Percentiles rank a stretch among this genome's conserved stretches.
phyloP scores from a whole-genome alignment of 2,797 vertebrate species.

The Argya squamiceps region DNA sequence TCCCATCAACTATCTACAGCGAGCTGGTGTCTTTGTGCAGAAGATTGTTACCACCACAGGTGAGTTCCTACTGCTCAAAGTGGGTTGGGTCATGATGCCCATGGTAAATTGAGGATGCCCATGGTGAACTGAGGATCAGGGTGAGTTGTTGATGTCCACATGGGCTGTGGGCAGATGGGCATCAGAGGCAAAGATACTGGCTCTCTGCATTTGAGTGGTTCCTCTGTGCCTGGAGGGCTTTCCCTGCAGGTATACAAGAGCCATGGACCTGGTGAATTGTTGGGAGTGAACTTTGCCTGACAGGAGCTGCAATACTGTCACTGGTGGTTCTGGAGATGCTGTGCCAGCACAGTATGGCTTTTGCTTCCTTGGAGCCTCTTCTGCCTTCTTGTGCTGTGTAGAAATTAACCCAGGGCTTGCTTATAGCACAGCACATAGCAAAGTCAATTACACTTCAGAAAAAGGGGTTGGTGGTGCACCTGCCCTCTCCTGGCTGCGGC shows the following conservation, averaged over 20 bases:
- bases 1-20: slow-evolving; percentile 94
- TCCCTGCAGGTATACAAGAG: neutral
- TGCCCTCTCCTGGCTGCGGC: neutral
- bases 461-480: neutral
- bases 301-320: fast-evolving
- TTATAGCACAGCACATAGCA: neutral
- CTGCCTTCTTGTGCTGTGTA: neutral
- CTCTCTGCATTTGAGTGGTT: neutral
- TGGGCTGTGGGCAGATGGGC: neutral
- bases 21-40: slow-evolving; percentile 95
- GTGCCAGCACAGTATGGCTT: neutral
- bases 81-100: neutral
- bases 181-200: neutral
- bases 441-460: neutral
- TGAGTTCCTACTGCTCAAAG: slow-evolving; percentile 50
- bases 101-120: neutral
- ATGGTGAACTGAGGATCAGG: slow-evolving; percentile 8
- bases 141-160: slow-evolving; percentile 34
- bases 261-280: neutral
- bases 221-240: neutral
- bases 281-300: neutral
- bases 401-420: neutral
- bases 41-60: slow-evolving; percentile 97
- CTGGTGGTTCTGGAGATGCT: neutral
- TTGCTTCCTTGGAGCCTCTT: neutral